Evolutionary conservation across 2,113 vertebrate genomes (phyloP), one percentile per base, ranked within the genome.

Genomic region (Zosterops japonicus): DNA sequence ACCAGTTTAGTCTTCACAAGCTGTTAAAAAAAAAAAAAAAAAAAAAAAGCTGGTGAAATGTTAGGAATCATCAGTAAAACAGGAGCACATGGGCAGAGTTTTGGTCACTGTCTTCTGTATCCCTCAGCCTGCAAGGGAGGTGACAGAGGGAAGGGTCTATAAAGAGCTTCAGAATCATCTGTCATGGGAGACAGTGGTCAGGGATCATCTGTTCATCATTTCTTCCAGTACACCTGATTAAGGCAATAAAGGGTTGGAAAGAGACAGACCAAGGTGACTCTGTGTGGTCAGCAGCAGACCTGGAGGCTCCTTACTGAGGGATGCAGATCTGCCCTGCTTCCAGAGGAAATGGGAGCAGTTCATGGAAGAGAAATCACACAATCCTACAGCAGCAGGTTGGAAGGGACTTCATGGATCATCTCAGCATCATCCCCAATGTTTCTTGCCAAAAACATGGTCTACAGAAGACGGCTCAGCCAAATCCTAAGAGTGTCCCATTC

Each of bases 41-140:
- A 63, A 69, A 22, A n/a, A 28, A 18, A 13, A 18, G 0, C 12
- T n/a, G 17, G 2, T 64, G n/a, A 53, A 89, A 52, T 1, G 0
- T 47, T 64, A 47, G n/a, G 49, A 78, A 63, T 64, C 8, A 15
- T 15, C 14, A 44, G 50, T 21, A 75, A 39, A 64, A 21, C 59
- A 61, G 14, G 22, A 64, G 27, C 39, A 28, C 8, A 9, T 72
- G 2, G 4, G 8, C 36, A 56, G 21, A 23, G 5, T 18, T 65
- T 76, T 35, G 23, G 27, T 42, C 36, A 18, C 47, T 78, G 35
- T 78, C 12, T 64, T 75, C 50, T 80, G n/a, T 47, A 5, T 64
- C 57, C 28, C 56, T 83, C 29, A 35, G 35, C 27, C 52, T 41
- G 12, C 33, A 67, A 44, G 16, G 46, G 33, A n/a, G 10, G 8